Conservation (phyloP, 2,888 invertebrate genomes). For the Drosophila glabriapex region DNA sequence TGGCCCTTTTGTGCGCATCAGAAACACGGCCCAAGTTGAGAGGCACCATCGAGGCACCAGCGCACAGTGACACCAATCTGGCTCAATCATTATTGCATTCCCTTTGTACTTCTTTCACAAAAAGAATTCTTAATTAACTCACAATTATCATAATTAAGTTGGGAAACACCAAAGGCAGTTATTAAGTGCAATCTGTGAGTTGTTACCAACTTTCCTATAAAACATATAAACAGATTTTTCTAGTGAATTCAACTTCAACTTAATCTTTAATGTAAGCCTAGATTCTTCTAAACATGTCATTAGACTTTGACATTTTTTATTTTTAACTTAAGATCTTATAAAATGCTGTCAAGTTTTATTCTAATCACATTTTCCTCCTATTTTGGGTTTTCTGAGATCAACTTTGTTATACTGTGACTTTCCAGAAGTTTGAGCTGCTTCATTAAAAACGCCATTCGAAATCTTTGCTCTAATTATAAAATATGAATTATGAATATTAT, state of each 20-base stretch:
- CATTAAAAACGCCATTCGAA: neutral
- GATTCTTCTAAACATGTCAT: neutral
- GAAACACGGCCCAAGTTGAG: constrained; percentile 71
- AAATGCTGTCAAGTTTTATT: neutral
- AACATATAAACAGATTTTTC: neutral
- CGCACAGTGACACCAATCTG: constrained; percentile 53
- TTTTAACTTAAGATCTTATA: neutral
- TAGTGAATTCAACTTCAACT: neutral
- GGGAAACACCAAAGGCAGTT: neutral
- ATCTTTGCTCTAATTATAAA: neutral
- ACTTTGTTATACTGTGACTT: neutral
- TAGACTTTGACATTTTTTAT: neutral
- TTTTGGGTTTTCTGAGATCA: neutral
- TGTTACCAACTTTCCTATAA: neutral
- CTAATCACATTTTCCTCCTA: neutral
- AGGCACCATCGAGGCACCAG: constrained; percentile 31
- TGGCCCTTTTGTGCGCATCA: constrained; percentile 81
- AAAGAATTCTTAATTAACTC: constrained; percentile 1
- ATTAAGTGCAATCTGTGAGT: neutral
- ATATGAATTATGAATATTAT: neutral
- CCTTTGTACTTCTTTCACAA: neutral
- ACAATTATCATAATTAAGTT: constrained; percentile 1
- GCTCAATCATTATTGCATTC: neutral
- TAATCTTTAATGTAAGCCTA: neutral
- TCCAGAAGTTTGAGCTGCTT: neutral